Evolutionary conservation across 2,888 invertebrate genomes (phyloP), one percentile per base, ranked within the genome.

Genomic region (Cerastis rubricosa): DNA sequence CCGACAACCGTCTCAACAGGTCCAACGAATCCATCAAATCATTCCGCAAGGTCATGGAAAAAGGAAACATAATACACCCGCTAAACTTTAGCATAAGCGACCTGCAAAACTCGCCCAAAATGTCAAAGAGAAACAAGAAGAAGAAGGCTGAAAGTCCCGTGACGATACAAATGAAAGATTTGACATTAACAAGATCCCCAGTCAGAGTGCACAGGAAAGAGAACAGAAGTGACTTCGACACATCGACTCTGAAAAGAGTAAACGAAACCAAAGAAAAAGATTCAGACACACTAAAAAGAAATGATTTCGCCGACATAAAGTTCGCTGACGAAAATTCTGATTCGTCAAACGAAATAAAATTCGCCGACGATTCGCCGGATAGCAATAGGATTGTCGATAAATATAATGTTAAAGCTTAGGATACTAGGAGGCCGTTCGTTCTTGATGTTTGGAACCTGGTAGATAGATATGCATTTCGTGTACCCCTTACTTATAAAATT

Each of bases 241-340:
- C 94, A 8, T 94, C 94, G 2, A 97, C 96, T 0, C 84, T 96
- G 61, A 98, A 98, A 90, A 97, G 98, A 89, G 97, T 98, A 71
- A 98, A 97, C 1, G 97, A 96, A 80, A 97, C 97, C 0, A 97
- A 98, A 87, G 98, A 98, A 90, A 97, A 97, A 25, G 97, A 96
- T 78, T 68, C 89, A 78, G 96, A 96, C 78, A 95, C 95, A 0
- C 90, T 97, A 19, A 97, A 97, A 88, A 96, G 97, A 85, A 97
- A 97, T 68, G 97, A 97, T 86, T 94, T 97, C 74, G 97, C 97
- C 72, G 98, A 98, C 86, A 97, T 98, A 68, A 97, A 97, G 89
- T 98, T 97, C 91, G 98, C 97, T 12, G 98, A 98, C 89, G 98
- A 98, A 54, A 97, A 97, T 85, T 97, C 97, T 1, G 97, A 97